Conservation (phyloP, 2,797 vertebrate species). For the Syndactyla subalaris region DNA sequence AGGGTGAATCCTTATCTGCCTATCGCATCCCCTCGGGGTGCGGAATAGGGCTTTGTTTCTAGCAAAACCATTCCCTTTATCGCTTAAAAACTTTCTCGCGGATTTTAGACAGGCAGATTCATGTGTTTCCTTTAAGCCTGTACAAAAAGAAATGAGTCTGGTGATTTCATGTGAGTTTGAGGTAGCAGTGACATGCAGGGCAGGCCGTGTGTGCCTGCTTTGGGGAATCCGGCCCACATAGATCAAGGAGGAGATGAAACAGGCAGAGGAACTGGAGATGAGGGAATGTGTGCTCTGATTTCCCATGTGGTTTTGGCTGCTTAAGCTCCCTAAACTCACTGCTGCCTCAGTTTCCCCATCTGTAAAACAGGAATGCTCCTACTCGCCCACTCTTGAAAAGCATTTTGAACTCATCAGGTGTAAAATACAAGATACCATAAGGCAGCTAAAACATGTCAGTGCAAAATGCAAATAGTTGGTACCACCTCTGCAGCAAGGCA, state of each 20-base stretch:
- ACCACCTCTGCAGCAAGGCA: not conserved
- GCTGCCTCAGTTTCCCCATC: not conserved
- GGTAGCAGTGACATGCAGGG: not conserved
- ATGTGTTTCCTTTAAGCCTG: conserved; percentile 33
- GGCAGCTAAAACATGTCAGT: not conserved
- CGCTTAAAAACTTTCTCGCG: not conserved
- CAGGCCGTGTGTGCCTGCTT: not conserved
- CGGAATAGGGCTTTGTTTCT: conserved; percentile 59
- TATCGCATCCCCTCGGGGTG: conserved; percentile 8
- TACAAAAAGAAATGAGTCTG: not conserved
- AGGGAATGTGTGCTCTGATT: not conserved
- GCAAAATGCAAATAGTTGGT: not conserved
- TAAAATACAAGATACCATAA: not conserved
- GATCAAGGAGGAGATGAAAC: not conserved
- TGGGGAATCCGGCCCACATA: not conserved
- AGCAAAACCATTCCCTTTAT: conserved; percentile 59
- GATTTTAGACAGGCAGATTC: conserved; percentile 53
- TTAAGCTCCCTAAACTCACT: not conserved
- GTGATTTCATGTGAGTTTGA: not conserved
- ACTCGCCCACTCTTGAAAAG: not conserved
- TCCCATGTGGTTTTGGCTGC: not conserved
- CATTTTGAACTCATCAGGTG: not conserved
- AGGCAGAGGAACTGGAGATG: not conserved
- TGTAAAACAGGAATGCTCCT: not conserved
- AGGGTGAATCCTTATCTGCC: conserved; percentile 64